Evolutionary conservation across 2,888 invertebrate species (phyloP), one percentile per base, ranked within the genome.

Genomic region (Ecdyonurus torrentis): DNA sequence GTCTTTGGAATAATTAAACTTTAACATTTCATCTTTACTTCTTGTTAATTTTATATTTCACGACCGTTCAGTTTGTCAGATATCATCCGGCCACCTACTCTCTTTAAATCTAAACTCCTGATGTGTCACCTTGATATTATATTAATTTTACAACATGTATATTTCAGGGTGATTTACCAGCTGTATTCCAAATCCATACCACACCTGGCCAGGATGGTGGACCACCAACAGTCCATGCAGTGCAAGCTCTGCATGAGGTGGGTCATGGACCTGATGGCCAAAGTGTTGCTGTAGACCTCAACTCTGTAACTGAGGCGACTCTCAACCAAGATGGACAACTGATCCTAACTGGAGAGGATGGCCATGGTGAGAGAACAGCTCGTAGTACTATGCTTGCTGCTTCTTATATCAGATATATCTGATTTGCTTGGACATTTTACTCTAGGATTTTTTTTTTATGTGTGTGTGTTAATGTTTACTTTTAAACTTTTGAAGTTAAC

Each of bases 321-420:
- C 81, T 93, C 69, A 89, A 87, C 73, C 91, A 89, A 74, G 94
- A 94, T 74, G 95, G 95, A 7, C 95, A 95, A 78, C 86, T 96
- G 72, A 93, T 95, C 71, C 84, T 96, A 70, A 94, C 95, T 63
- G 91, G 92, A 64, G 95, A 95, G 78, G 93, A 94, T 76, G 93
- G 93, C 64, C 92, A 91, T 77, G 89, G 91, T 91, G 37, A 37
- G 37, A 37, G 37, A 15, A 37, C 5, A 37, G 37, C 37, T 10
- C 7, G 15, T 10, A 37, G 15, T 37, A 15, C 37, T 37, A 10
- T 37, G 37, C 15, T 37, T 15, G 5, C 5, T 37, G 37, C 37
- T 10, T n/a, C n/a, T n/a, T n/a, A n/a, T n/a, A n/a, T n/a, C n/a
- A n/a, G n/a, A n/a, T n/a, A n/a, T n/a, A n/a, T n/a, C n/a, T n/a